Percentiles rank a stretch among this genome's conserved stretches.
Evolutionary conservation across 2,888 invertebrate genomes (phyloP).

Genomic region (Drosophila niveifrons): DNA sequence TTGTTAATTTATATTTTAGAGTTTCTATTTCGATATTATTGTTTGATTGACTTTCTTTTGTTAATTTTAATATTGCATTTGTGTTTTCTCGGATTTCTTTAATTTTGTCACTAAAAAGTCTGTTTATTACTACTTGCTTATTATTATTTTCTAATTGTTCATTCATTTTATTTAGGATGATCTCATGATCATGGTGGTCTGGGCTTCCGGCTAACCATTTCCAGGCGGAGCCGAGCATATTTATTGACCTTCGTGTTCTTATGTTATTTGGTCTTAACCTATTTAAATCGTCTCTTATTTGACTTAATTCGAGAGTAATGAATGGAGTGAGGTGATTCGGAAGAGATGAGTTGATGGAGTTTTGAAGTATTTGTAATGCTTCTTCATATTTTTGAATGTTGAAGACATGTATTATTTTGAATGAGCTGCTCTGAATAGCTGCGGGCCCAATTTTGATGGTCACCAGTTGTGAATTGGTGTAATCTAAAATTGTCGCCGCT

Average conservation of each 20-base stretch:
- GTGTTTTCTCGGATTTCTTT: not conserved
- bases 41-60: not conserved
- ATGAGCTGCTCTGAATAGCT: not conserved
- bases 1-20: not conserved
- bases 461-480: too few species aligned
- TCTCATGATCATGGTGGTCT: conserved; percentile 1
- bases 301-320: not conserved
- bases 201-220: too few species aligned
- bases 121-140: conserved; percentile 3
- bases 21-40: conserved; percentile 2
- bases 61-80: not conserved
- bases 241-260: conserved; percentile 1
- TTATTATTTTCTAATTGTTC: conserved; percentile 4
- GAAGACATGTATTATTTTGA: not conserved
- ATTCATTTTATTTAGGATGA: not conserved
- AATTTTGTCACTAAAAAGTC: conserved; percentile 1
- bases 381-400: not conserved
- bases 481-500: too few species aligned
- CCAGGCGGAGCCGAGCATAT: conserved; percentile 8
- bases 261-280: conserved; percentile 1
- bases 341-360: conserved; percentile 1
- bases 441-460: too few species aligned
- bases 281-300: conserved; percentile 3
- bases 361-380: not conserved
- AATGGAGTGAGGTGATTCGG: conserved; percentile 2